phyloP scores from a whole-genome alignment of 2,797 vertebrate genomes.

The Alosa sapidissima region DNA sequence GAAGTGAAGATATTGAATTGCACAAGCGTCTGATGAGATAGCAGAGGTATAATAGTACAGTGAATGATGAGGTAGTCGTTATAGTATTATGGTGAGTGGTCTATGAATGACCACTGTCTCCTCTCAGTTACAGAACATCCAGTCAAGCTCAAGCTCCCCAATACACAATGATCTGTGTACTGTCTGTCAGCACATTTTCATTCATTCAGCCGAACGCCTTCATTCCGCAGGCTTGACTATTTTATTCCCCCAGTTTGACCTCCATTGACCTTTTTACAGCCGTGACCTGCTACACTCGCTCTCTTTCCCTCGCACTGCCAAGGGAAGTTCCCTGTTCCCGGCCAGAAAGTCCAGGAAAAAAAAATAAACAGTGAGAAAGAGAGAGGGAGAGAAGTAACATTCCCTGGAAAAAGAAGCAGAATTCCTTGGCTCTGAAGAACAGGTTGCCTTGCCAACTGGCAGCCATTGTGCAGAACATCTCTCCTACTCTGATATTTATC shows the following conservation, averaged over 20 bases:
- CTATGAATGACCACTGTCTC: background rate
- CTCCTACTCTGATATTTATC: constrained; percentile 27
- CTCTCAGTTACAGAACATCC: background rate
- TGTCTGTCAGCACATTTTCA: constrained; percentile 12
- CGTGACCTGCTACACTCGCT: constrained; percentile 5
- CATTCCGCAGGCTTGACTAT: background rate
- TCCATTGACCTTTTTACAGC: constrained; percentile 18
- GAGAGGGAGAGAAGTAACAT: constrained; percentile 36
- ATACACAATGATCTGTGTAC: background rate
- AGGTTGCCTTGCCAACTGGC: constrained; percentile 34
- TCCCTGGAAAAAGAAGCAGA: constrained; percentile 38
- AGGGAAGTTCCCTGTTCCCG: constrained; percentile 46
- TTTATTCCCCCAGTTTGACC: constrained; percentile 9
- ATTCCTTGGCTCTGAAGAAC: constrained; percentile 41
- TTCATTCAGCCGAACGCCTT: background rate
- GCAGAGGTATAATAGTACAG: background rate
- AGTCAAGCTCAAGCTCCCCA: background rate
- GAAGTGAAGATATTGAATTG: background rate
- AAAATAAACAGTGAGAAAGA: constrained; percentile 39
- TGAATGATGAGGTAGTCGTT: background rate
- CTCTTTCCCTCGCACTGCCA: constrained; percentile 34
- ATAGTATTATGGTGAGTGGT: background rate
- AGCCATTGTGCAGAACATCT: constrained; percentile 31
- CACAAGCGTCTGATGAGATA: background rate
- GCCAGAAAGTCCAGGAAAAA: constrained; percentile 17